Percentiles rank a stretch among this genome's conserved stretches.
phyloP scores from a whole-genome alignment of 2,888 invertebrate species.

The Rhyacophila evoluta region DNA sequence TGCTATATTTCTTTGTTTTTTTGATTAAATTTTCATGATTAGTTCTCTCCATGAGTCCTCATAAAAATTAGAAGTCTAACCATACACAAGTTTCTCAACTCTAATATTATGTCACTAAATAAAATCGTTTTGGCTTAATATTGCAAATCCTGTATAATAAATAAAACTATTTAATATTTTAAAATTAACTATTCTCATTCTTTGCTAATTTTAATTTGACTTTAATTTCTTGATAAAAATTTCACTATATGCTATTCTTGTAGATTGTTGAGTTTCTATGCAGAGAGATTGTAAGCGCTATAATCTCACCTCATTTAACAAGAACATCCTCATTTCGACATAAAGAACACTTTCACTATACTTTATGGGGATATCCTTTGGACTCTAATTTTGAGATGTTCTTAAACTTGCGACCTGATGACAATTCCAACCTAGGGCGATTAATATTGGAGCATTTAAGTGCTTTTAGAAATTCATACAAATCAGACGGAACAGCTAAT shows the following conservation, averaged over 20 bases:
- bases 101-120: too few relatives aligned
- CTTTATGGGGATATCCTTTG: slow-evolving; percentile 71
- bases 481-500: slow-evolving; percentile 60
- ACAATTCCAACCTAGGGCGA: slow-evolving; percentile 70
- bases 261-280: slow-evolving; percentile 75
- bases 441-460: slow-evolving; percentile 70
- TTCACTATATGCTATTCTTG: background rate
- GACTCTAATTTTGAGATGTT: slow-evolving; percentile 72
- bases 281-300: slow-evolving; percentile 72
- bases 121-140: too few relatives aligned
- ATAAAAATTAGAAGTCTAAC: too few relatives aligned
- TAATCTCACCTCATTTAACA: slow-evolving; percentile 67
- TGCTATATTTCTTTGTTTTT: too few relatives aligned
- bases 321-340: slow-evolving; percentile 68
- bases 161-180: too few relatives aligned
- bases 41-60: too few relatives aligned
- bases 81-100: too few relatives aligned
- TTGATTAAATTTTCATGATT: too few relatives aligned
- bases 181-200: too few relatives aligned
- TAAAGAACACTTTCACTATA: slow-evolving; percentile 69
- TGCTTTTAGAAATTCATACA: slow-evolving; percentile 69
- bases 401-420: slow-evolving; percentile 71
- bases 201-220: too few relatives aligned
- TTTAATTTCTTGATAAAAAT: too few relatives aligned
- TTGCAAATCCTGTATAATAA: too few relatives aligned